Conservation (phyloP, 2,113 vertebrate species). For the Archilochus colubris region DNA sequence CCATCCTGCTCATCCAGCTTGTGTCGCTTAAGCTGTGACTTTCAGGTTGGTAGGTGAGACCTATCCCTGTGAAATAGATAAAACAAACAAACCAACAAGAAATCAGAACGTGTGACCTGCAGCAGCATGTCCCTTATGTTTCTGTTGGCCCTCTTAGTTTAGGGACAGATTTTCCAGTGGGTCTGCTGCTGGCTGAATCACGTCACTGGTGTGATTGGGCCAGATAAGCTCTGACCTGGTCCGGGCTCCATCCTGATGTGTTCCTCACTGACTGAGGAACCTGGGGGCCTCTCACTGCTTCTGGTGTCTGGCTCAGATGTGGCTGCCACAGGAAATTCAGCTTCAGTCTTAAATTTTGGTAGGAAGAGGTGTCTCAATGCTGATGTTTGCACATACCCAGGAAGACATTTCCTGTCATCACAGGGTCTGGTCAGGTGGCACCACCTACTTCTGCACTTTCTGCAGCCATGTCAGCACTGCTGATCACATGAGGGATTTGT, state of each 20-base stretch:
- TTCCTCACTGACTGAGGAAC: background rate
- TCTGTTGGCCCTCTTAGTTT: accelerated
- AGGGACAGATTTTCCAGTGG: background rate
- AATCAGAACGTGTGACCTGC: too few species aligned
- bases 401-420: background rate
- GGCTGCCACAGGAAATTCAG: background rate
- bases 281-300: accelerated
- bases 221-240: background rate
- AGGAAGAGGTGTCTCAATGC: background rate
- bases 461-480: background rate
- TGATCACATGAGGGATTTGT: background rate
- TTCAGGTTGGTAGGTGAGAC: background rate
- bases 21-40: accelerated
- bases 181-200: background rate
- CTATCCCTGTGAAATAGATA: background rate
- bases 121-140: accelerated
- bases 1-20: background rate
- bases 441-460: background rate
- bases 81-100: too few species aligned
- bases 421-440: background rate
- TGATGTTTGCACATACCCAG: background rate
- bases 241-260: accelerated
- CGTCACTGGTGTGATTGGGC: accelerated
- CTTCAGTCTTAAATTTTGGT: background rate
- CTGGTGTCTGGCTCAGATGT: background rate